phyloP scores from a whole-genome alignment of 2,888 invertebrate genomes.

The Lucinisca nassula region DNA sequence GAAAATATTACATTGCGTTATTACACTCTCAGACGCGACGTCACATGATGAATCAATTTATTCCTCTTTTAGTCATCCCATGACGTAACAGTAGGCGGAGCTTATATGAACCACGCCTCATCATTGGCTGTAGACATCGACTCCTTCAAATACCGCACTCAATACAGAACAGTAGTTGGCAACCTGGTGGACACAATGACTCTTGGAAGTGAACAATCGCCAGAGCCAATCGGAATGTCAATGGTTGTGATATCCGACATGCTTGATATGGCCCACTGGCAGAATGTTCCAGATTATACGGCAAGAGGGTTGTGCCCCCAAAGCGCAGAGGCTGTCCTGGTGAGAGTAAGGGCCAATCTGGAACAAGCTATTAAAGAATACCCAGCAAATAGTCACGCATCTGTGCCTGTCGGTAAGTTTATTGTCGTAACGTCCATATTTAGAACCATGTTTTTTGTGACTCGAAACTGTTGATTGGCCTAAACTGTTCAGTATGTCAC shows the following conservation, averaged over 20 bases:
- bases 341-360: constrained; percentile 41
- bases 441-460: too few relatives aligned
- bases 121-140: constrained; percentile 63
- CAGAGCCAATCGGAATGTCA: constrained; percentile 60
- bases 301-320: constrained; percentile 62
- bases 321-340: constrained; percentile 60
- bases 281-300: constrained; percentile 59
- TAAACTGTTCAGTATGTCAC: too few relatives aligned
- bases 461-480: too few relatives aligned
- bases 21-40: too few relatives aligned
- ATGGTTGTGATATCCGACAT: constrained; percentile 53
- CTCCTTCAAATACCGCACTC: constrained; percentile 56
- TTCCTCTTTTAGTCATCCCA: constrained; percentile 57
- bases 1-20: too few relatives aligned
- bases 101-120: constrained; percentile 61
- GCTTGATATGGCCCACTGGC: constrained; percentile 61
- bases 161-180: constrained; percentile 58
- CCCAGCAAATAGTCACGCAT: constrained; percentile 43
- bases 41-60: too few relatives aligned
- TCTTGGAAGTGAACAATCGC: constrained; percentile 54
- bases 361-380: constrained; percentile 65
- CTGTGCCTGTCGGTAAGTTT: constrained; percentile 54
- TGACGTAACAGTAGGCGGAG: constrained; percentile 63
- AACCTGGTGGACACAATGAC: constrained; percentile 52
- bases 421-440: not conserved